Evolutionary conservation across 2,797 vertebrate genomes (phyloP), one percentile per base, ranked within the genome.

Genomic region (Chaenodraco wilsoni): DNA sequence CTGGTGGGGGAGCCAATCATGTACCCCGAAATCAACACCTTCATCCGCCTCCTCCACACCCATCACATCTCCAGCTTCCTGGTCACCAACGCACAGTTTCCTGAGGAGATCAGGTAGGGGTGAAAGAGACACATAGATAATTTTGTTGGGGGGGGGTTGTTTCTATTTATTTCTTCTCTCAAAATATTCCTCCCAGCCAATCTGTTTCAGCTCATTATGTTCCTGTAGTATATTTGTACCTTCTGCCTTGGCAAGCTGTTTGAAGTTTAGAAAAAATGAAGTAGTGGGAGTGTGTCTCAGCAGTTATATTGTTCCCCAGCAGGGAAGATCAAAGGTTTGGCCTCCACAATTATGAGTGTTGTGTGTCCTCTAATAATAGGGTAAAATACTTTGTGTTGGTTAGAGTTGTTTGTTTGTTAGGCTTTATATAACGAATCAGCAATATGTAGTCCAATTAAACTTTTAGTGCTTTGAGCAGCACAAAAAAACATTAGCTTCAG

Each of bases 1-100:
- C 91, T 99, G 73, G 97, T 99, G 76, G 98, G 97, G 0, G 97
- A 99, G 74, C 97, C 98, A 4, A 98, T 98, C 86, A 98, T 99
- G 97, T 99, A 99, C 88, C 97, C 96, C 0, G 93, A 98, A 87
- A 98, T 99, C 93, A 99, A 98, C 83, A 33, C 74, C 12, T 96
- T 99, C 2, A 74, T 99, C 51, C 93, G 88, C 74, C 95, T 99
- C 6, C 95, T 98, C 44, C 98, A 99, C 77, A 88, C 89, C 17
- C 89, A 74, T 0, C 74, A 72, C 52, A 98, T 99, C 92, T 99
- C 97, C 60, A 98, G 95, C 69, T 99, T 99, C 88, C 93, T 98
- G 63, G 97, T 99, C 66, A 99, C 98, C 76, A 99, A 99, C 0
- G 97, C 97, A 0, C 97, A 98, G 84, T 99, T 99, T 70, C 98